Conservation (phyloP, 2,113 vertebrate species). For the Baryphthengus martii region DNA sequence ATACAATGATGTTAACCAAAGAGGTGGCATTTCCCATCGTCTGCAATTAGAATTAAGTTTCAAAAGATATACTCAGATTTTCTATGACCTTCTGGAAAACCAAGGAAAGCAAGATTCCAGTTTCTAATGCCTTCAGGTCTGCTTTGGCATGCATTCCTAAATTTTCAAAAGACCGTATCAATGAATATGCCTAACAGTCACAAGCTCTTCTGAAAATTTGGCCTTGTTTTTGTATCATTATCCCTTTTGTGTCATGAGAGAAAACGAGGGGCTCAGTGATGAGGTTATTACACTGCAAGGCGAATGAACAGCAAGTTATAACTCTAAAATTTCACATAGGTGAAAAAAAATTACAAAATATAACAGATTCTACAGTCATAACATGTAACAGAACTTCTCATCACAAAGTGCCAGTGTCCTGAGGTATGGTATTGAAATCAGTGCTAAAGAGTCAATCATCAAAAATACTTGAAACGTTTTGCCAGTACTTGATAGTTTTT, state of each 20-base stretch:
- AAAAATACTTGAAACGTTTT: not conserved
- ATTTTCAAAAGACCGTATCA: not conserved
- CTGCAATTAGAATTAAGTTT: not conserved
- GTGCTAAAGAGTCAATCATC: not conserved
- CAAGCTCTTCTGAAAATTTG: not conserved
- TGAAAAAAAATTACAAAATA: not conserved
- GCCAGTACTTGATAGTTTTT: not conserved
- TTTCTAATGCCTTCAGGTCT: not conserved
- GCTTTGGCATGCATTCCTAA: not conserved
- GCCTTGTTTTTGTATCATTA: not conserved
- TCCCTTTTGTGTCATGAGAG: not conserved
- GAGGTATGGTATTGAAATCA: not conserved
- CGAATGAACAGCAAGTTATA: not conserved
- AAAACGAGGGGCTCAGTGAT: not conserved
- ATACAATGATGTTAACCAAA: not conserved
- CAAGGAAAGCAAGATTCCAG: not conserved
- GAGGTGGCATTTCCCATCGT: not conserved
- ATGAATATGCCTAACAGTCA: not conserved
- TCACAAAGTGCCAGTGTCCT: not conserved
- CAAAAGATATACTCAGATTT: not conserved
- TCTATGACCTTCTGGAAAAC: not conserved
- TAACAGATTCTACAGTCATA: not conserved
- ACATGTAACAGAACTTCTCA: not conserved
- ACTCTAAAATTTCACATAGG: not conserved
- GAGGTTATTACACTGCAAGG: not conserved